These are phyloP conservation scores for Stichopus chloronotus DNA, from an alignment of 35 echinoderm and acorn worm genomes.

Conservation along the genomic window DNA sequence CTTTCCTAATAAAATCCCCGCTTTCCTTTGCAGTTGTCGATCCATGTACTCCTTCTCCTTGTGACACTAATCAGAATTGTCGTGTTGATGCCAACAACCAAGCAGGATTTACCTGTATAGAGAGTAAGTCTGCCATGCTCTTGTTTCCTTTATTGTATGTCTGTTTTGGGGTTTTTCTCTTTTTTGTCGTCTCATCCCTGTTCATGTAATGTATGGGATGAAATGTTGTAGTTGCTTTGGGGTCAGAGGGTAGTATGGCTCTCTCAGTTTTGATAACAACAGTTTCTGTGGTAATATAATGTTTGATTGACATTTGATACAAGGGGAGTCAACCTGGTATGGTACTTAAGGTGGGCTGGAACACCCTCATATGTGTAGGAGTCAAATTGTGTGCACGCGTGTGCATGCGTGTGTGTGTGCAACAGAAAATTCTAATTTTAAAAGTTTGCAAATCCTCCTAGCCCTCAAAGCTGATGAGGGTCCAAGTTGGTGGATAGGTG, in stretches of 20 bases:
- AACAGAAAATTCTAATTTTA: too few relatives aligned
- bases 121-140: background rate
- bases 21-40: conserved; percentile 6
- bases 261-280: background rate
- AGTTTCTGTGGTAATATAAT: background rate
- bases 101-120: background rate
- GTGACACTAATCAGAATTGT: conserved; percentile 12
- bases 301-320: background rate
- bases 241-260: background rate
- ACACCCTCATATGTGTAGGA: too few relatives aligned
- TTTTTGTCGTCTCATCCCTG: background rate
- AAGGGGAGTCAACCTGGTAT: too few relatives aligned
- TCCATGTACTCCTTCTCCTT: background rate
- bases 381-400: too few relatives aligned
- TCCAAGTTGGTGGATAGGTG: too few relatives aligned
- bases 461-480: too few relatives aligned
- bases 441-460: too few relatives aligned
- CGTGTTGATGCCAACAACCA: background rate
- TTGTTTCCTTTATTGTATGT: background rate
- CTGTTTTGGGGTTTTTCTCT: background rate
- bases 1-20: background rate
- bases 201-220: background rate
- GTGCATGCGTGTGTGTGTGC: too few relatives aligned
- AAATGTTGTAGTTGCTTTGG: background rate
- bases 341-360: too few relatives aligned